phyloP scores from a whole-genome alignment of 2,797 vertebrate genomes.

The Cuniculus paca region DNA sequence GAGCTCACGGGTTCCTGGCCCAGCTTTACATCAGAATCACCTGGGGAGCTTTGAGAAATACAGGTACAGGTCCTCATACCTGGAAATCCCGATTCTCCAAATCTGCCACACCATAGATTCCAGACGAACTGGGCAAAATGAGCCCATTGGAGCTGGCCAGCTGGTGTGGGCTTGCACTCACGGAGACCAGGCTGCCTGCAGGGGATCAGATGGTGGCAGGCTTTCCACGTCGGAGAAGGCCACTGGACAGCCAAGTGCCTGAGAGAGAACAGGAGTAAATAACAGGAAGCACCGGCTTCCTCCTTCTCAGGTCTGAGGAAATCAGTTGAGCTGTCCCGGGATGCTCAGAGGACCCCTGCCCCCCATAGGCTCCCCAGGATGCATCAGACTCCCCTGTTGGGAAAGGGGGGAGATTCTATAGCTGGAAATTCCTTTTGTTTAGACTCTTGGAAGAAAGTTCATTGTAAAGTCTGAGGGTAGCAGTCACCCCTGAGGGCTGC shows the following conservation, averaged over 20 bases:
- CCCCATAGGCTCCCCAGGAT: fast-evolving
- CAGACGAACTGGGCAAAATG: no score
- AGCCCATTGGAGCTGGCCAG: neutral
- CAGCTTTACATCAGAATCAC: neutral
- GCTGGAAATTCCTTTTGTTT: neutral
- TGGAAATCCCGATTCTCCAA: neutral
- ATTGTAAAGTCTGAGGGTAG: neutral
- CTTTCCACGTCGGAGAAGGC: neutral
- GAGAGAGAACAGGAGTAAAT: neutral
- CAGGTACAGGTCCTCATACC: neutral
- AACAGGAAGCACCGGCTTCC: conserved; percentile 46
- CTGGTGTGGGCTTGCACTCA: neutral
- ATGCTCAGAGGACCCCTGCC: neutral
- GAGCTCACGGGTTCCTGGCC: neutral
- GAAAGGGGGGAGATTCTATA: neutral
- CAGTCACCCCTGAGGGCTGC: neutral
- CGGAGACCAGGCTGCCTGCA: neutral
- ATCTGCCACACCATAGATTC: neutral
- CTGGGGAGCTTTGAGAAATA: neutral
- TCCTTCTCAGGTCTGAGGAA: conserved; percentile 24
- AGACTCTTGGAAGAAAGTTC: neutral
- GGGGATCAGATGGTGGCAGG: neutral
- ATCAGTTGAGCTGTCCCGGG: neutral
- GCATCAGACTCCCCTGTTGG: fast-evolving
- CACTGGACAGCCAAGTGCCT: neutral